Base-by-base conservation (phyloP, 2,888 invertebrate genomes). In the Heliconius sara region DNA sequence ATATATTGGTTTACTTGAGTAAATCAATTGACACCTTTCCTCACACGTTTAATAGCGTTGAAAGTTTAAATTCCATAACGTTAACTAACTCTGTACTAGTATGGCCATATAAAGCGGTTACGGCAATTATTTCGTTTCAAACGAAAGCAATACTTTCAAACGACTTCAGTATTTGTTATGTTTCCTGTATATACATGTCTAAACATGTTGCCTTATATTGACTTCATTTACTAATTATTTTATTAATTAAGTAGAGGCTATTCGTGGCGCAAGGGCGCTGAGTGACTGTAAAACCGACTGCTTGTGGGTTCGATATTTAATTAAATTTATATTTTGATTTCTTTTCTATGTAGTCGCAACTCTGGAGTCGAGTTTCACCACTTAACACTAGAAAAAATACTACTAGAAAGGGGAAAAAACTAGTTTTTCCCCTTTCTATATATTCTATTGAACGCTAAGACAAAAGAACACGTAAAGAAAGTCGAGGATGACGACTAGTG, bases 111-210 rank as follows among this genome's bases (percentile, higher is more conserved):
- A 75, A n/a, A 79, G 78, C 60, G 43, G 52, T 30, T 75, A 80
- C 60, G 77, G 57, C 66, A 80, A 76, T 81, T 77, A 79, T 83
- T 80, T 76, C 79, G 81, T 82, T 79, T 77, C 82, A 76, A 82
- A 78, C 78, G 82, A 83, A 80, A 83, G 83, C 78, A 79, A 78
- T 81, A 82, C 83, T 83, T 83, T 83, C 83, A 47, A 83, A 83
- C 82, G 43, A 80, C 80, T 82, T 78, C 75, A 73, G 72, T 79
- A 74, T 79, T 82, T 72, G 82, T 80, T 77, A 73, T 78, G 70
- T 79, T 82, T 82, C 82, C 82, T 79, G 81, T 65, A 81, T 79
- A 78, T 79, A 79, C 68, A 79, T 77, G 79, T 79, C 78, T 80
- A 79, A 79, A 73, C 81, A 70, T 39, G 79, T 82, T 82, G 66